phyloP scores from a whole-genome alignment of 35 echinoderm and acorn worm genomes.

The Eucidaris tribuloides region DNA sequence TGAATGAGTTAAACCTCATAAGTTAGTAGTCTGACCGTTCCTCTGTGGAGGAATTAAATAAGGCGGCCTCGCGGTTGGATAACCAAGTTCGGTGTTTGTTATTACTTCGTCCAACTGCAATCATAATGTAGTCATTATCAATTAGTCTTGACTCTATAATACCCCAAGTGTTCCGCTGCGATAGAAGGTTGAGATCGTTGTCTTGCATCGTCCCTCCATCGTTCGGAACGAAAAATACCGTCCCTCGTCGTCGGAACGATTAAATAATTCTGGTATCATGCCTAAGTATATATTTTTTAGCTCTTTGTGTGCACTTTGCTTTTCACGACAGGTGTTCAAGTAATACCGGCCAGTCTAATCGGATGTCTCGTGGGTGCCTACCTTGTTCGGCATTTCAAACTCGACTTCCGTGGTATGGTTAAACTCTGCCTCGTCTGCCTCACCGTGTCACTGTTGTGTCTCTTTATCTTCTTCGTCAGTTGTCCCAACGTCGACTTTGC shows the following conservation, averaged over 20 bases:
- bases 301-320: background rate
- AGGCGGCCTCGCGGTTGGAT: too few relatives aligned
- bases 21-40: too few relatives aligned
- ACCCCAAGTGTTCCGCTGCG: background rate
- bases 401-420: constrained; percentile 61
- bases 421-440: constrained; percentile 59
- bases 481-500: constrained; percentile 69
- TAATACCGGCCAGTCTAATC: constrained; percentile 60
- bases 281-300: background rate
- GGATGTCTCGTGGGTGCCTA: constrained; percentile 57
- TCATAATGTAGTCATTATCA: too few relatives aligned
- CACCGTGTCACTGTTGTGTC: constrained; percentile 28
- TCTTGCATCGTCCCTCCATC: background rate
- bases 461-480: constrained; percentile 39
- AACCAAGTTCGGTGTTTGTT: too few relatives aligned
- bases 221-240: background rate
- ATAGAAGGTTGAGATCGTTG: background rate
- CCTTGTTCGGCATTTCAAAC: constrained; percentile 59
- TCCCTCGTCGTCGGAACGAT: background rate
- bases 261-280: too few relatives aligned
- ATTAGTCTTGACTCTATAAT: too few relatives aligned
- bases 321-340: constrained; percentile 43
- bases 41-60: too few relatives aligned
- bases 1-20: too few relatives aligned
- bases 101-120: too few relatives aligned